phyloP scores from a whole-genome alignment of 1,140 invertebrate genomes.

The Scaptodrosophila lebanonensis region DNA sequence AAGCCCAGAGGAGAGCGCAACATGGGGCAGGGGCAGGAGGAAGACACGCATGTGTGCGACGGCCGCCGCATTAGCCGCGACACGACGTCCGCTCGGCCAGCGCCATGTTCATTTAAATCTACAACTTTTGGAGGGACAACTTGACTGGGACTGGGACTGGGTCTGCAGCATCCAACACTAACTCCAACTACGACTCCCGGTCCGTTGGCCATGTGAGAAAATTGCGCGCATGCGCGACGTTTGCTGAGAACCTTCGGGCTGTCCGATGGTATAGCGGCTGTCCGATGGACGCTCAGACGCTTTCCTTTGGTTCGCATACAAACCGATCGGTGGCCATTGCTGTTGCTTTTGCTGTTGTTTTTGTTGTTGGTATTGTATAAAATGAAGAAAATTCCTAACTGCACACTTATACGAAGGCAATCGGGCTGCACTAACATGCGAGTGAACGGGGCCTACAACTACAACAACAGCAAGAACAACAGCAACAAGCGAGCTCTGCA shows the following conservation, averaged over 20 bases:
- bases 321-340: no score
- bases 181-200: slow-evolving; percentile 8
- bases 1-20: slow-evolving; percentile 6
- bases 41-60: slow-evolving; percentile 60
- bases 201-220: slow-evolving; percentile 62
- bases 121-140: slow-evolving; percentile 74
- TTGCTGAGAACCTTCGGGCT: slow-evolving; percentile 48
- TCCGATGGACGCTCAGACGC: neutral
- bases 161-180: slow-evolving; percentile 3
- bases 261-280: no score
- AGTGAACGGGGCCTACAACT: slow-evolving; percentile 31
- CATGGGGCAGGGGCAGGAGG: slow-evolving; percentile 36
- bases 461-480: no score
- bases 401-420: no score
- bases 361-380: neutral
- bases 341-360: neutral
- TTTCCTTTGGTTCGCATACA: no score
- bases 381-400: slow-evolving; percentile 20
- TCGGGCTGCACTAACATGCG: slow-evolving; percentile 36
- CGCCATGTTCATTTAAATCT: slow-evolving; percentile 74
- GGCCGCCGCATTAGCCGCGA: slow-evolving; percentile 55
- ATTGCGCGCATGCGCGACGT: slow-evolving; percentile 57
- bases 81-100: slow-evolving; percentile 11
- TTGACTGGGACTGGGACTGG: slow-evolving; percentile 48
- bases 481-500: no score